Evolutionary conservation across 2,888 invertebrate genomes (phyloP).

Genomic region (Brenthis ino): DNA sequence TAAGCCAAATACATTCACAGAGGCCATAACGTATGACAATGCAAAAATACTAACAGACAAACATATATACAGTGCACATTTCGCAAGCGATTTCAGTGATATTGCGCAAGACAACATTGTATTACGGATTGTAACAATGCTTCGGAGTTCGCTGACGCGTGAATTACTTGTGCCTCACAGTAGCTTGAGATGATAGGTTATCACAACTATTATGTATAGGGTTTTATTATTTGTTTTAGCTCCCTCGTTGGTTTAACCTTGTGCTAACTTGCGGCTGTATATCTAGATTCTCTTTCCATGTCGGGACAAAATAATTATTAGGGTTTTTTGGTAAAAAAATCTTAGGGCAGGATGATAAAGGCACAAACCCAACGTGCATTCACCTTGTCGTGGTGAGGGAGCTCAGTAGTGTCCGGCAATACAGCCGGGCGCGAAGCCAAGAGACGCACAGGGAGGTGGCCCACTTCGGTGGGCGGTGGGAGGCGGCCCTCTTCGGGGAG

Average conservation of each 20-base stretch:
- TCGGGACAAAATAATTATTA: no score
- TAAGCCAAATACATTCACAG: constrained; percentile 45
- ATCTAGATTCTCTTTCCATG: no score
- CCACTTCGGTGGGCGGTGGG: no score
- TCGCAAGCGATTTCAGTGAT: constrained; percentile 74
- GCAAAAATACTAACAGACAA: constrained; percentile 63
- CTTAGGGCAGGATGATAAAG: no score
- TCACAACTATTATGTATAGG: not conserved
- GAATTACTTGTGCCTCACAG: constrained; percentile 12
- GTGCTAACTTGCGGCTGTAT: no score
- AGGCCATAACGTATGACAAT: constrained; percentile 55
- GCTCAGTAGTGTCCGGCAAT: no score
- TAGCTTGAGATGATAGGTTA: constrained; percentile 10
- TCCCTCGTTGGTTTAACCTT: not conserved
- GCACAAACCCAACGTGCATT: no score
- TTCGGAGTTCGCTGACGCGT: constrained; percentile 41
- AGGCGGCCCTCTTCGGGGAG: no score
- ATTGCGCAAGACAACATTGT: constrained; percentile 77
- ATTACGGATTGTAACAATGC: constrained; percentile 60
- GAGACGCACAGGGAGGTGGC: no score
- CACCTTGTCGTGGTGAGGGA: no score
- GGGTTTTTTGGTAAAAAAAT: no score
- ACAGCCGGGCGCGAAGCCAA: no score
- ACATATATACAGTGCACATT: constrained; percentile 58
- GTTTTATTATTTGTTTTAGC: constrained; percentile 1